phyloP scores from a whole-genome alignment of 1,140 invertebrate genomes.

The Magallana angulata region DNA sequence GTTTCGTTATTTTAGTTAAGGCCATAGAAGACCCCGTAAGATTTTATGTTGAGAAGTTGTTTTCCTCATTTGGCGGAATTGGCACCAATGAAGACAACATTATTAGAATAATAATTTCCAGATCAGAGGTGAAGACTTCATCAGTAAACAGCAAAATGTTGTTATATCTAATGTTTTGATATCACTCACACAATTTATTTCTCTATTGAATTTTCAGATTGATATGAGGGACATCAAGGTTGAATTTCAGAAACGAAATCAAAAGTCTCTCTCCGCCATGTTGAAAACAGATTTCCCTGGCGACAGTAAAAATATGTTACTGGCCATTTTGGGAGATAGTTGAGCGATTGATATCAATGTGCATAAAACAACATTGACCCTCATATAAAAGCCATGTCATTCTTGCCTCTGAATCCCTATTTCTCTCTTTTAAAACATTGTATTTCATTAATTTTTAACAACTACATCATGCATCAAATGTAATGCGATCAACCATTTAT shows the following conservation, averaged over 20 bases:
- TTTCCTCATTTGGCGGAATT: slow-evolving; percentile 87
- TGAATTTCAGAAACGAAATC: slow-evolving; percentile 69
- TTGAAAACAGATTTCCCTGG: slow-evolving; percentile 73
- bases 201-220: slow-evolving; percentile 63
- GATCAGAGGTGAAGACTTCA: slow-evolving; percentile 84
- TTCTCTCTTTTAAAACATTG: too few relatives aligned
- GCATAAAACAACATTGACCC: too few relatives aligned
- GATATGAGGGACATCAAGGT: slow-evolving; percentile 75
- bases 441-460: too few relatives aligned
- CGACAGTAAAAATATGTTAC: slow-evolving; percentile 72
- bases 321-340: slow-evolving; percentile 70
- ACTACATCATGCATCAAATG: too few relatives aligned
- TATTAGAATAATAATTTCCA: slow-evolving; percentile 92
- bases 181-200: neutral
- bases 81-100: slow-evolving; percentile 93
- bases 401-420: too few relatives aligned
- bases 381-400: too few relatives aligned
- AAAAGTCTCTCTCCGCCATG: slow-evolving; percentile 66
- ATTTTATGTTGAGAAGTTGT: slow-evolving; percentile 94
- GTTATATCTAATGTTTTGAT: too few relatives aligned
- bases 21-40: slow-evolving; percentile 77
- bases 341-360: neutral
- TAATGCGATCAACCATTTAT: too few relatives aligned
- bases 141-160: neutral
- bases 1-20: slow-evolving; percentile 53